Percentiles rank a stretch among this genome's conserved stretches.
Evolutionary conservation across 2,888 invertebrate species (phyloP).

Genomic region (Harpalus rubripes): DNA sequence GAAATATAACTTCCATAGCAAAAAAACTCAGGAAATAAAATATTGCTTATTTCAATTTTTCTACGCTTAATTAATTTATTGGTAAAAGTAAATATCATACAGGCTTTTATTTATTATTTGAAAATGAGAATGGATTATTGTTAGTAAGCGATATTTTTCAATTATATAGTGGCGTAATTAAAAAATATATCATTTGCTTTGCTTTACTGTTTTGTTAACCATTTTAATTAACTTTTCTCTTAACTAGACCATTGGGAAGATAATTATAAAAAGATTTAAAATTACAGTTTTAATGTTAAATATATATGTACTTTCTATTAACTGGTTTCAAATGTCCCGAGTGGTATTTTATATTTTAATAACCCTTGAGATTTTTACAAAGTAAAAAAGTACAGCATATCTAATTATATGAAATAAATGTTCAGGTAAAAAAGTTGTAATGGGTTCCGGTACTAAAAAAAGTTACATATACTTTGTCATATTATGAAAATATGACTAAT

Average conservation of each 20-base stretch:
- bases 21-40: constrained; percentile 30
- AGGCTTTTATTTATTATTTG: background rate
- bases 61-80: constrained; percentile 32
- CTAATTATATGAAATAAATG: no score
- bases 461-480: no score
- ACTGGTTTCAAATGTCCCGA: background rate
- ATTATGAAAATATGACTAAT: no score
- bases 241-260: background rate
- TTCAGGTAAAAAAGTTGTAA: no score
- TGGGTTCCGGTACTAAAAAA: no score
- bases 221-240: background rate
- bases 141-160: constrained; percentile 3
- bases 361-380: no score
- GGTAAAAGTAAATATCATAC: constrained; percentile 4
- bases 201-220: background rate
- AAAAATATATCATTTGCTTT: background rate
- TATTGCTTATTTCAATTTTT: constrained; percentile 30
- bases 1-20: constrained; percentile 37
- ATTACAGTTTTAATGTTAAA: background rate
- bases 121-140: background rate
- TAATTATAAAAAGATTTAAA: background rate
- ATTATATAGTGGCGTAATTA: background rate
- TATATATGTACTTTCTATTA: background rate
- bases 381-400: no score
- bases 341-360: no score